phyloP scores from a whole-genome alignment of 2,888 invertebrate species.

The Quadroppia sp. region DNA sequence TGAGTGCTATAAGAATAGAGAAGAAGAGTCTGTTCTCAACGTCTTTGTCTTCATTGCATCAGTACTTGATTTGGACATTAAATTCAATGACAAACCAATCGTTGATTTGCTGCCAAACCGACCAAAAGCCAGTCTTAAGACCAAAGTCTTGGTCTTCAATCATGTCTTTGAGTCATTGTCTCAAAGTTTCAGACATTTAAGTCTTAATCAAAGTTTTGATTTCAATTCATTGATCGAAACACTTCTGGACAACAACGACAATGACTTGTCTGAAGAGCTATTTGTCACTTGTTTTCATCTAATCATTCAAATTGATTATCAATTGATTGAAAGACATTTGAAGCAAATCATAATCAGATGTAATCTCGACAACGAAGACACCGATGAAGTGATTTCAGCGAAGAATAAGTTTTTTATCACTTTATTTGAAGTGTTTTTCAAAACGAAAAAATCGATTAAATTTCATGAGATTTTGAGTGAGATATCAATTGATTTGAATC shows the following conservation, averaged over 20 bases:
- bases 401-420: not conserved
- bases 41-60: not conserved
- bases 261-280: too few species aligned
- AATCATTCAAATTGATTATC: not conserved
- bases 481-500: not conserved
- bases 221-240: not conserved
- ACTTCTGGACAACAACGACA: not conserved
- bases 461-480: not conserved
- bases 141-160: not conserved
- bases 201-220: not conserved
- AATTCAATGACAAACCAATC: not conserved
- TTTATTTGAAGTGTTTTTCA: not conserved
- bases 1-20: conserved; percentile 3
- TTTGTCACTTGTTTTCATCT: not conserved
- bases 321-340: not conserved
- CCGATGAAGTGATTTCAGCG: not conserved
- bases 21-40: not conserved
- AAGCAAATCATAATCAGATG: not conserved
- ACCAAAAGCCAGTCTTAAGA: not conserved
- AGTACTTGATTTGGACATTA: not conserved
- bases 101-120: not conserved
- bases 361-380: not conserved
- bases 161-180: not conserved
- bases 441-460: not conserved
- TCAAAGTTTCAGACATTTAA: not conserved